These are phyloP conservation scores for Campylomormyrus numenius DNA, from an alignment of 2,113 vertebrate genomes.

Conservation along the genomic window DNA sequence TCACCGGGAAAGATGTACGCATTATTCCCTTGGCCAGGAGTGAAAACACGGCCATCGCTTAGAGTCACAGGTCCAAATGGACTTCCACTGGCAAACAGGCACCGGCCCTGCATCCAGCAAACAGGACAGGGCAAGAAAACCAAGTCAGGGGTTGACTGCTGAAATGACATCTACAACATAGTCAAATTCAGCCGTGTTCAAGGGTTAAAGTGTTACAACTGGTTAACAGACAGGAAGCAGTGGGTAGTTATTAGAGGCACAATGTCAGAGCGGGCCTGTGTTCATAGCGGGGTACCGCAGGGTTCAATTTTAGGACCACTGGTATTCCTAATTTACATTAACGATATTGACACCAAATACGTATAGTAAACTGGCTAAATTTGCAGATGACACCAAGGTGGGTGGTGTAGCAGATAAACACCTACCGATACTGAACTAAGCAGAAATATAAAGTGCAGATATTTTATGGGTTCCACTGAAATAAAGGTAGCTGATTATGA, in stretches of 20 bases:
- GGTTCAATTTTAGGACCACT: no score
- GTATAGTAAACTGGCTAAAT: background rate
- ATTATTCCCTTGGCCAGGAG: conserved; percentile 91
- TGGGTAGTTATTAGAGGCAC: no score
- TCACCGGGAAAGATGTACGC: conserved; percentile 95
- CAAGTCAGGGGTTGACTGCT: background rate
- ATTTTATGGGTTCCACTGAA: no score
- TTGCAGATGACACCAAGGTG: background rate
- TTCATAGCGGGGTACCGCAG: no score
- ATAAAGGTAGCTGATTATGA: no score
- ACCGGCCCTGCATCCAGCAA: conserved; percentile 67
- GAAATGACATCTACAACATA: background rate
- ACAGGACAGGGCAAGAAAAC: background rate
- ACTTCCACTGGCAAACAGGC: conserved; percentile 93
- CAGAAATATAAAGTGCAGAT: no score
- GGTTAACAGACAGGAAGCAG: no score
- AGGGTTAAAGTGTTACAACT: background rate
- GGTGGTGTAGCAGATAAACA: no score
- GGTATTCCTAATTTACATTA: no score
- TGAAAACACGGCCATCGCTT: conserved; percentile 71
- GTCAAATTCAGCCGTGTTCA: background rate
- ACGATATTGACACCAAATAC: no score
- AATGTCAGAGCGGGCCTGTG: no score
- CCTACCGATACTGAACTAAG: no score
- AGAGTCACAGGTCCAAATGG: conserved; percentile 82